Percentiles rank a stretch among this genome's conserved stretches.
Conservation (phyloP, 2,888 invertebrate genomes). For the Drosophila atripex region DNA sequence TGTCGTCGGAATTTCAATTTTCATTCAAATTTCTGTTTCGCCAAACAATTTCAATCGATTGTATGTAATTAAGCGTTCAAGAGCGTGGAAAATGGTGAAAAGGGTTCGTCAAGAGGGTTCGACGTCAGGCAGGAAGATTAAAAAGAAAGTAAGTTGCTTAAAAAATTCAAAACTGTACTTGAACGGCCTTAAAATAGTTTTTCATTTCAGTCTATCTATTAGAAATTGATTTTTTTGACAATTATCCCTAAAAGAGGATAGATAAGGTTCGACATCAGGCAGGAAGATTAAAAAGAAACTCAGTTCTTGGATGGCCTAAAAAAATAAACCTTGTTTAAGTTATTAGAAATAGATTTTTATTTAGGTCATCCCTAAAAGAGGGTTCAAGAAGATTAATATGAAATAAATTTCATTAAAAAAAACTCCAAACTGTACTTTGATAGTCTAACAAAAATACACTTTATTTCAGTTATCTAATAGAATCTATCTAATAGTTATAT, state of each 20-base stretch:
- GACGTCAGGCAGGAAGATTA: not conserved
- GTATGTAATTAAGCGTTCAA: slow-evolving; percentile 53
- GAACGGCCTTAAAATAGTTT: no score
- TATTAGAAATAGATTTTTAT: no score
- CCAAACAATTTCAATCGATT: slow-evolving; percentile 61
- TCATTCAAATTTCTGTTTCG: slow-evolving; percentile 30
- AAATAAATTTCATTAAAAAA: no score
- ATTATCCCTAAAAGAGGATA: not conserved
- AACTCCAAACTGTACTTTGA: no score
- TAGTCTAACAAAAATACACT: no score
- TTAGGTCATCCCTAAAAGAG: no score
- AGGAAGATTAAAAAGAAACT: slow-evolving; percentile 12
- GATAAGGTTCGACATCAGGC: not conserved
- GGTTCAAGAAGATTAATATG: no score
- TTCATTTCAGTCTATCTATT: no score
- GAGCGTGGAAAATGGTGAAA: slow-evolving; percentile 30
- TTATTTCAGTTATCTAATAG: no score
- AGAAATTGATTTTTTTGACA: no score
- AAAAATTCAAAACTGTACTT: slow-evolving; percentile 23
- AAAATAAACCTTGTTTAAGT: no score
- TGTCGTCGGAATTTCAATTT: slow-evolving; percentile 23
- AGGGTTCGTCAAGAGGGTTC: slow-evolving; percentile 8
- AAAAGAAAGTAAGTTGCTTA: slow-evolving; percentile 13
- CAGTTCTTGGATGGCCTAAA: slow-evolving; percentile 3
- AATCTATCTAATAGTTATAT: no score